Conservation (phyloP, 2,113 vertebrate species). For the Phainopepla nitens region DNA sequence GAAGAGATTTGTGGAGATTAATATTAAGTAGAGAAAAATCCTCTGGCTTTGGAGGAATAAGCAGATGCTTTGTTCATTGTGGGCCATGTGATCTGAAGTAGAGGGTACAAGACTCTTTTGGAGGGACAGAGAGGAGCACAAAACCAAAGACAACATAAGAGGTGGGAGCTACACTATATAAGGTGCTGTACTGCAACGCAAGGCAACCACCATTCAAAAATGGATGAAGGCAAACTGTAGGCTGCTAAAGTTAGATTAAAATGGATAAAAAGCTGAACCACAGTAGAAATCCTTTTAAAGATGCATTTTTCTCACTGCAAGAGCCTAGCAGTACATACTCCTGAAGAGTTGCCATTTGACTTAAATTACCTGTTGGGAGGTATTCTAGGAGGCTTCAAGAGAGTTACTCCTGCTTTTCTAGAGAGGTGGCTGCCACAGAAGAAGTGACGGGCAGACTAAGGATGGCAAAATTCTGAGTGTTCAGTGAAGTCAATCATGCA, state of each 20-base stretch:
- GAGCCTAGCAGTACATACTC: not conserved
- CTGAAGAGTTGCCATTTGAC: not conserved
- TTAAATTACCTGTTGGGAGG: not conserved
- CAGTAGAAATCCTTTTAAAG: not conserved
- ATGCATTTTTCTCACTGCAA: not conserved
- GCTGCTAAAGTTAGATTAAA: not conserved
- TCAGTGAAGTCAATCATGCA: not conserved
- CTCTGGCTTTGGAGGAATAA: conserved; percentile 29
- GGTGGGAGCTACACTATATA: not conserved
- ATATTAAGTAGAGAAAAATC: conserved; percentile 30
- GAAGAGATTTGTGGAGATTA: not conserved
- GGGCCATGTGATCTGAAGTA: not conserved
- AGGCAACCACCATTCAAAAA: not conserved
- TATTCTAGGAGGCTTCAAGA: not conserved
- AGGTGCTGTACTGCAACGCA: not conserved
- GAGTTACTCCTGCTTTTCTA: not conserved
- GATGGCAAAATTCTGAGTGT: not conserved
- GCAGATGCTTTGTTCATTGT: conserved; percentile 15
- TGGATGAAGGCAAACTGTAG: not conserved
- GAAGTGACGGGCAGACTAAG: not conserved
- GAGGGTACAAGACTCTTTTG: not conserved
- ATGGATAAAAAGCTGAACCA: not conserved
- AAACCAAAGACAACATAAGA: not conserved
- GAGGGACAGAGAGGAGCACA: not conserved
- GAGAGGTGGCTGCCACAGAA: not conserved